Evolutionary conservation across 2,113 vertebrate species (phyloP), one percentile per base, ranked within the genome.

Genomic region (Acanthisitta chloris): DNA sequence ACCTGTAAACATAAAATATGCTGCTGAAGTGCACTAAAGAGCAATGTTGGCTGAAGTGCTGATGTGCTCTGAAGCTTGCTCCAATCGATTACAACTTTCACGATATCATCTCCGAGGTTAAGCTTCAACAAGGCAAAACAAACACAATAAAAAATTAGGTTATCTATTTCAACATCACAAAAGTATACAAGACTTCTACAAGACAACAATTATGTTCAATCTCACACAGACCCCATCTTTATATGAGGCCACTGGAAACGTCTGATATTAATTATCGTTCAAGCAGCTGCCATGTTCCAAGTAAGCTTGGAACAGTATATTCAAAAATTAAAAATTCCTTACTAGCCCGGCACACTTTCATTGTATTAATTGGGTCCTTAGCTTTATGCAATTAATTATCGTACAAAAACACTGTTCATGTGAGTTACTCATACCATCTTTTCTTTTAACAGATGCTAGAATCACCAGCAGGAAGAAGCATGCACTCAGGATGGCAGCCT

Each of bases 1-100:
- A 99, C 99, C 99, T 99, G 99, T 94, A 99, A 98, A 97, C 98
- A 98, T 54, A 96, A 97, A 93, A 99, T 97, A 76, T 99, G 99
- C 77, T 98, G 98, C 92, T 99, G 98, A 94, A 99, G 98, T 97
- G 97, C 98, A 95, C 69, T 97, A 96, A 98, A 97, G 42, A 99
- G 94, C 34, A 98, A 90, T 17, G 97, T 33, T 46, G 98, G 98
- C 92, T 98, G 98, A 88, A 98, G 96, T 54, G 97, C 95, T 19
- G 98, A 97, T 78, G 97, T 87, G 87, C 96, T 97, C 76, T 98
- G 98, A 95, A 99, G 94, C 67, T 98, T 98, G 59, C 97, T 97
- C 77, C 98, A 97, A 97, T 98, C 98, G 54, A 98, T 98, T 84
- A 98, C 98, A 96, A 99, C 98, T 97, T 98, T 99, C 97, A 99